Conservation (phyloP, 2,113 vertebrate genomes). For the Syngnathus floridae region DNA sequence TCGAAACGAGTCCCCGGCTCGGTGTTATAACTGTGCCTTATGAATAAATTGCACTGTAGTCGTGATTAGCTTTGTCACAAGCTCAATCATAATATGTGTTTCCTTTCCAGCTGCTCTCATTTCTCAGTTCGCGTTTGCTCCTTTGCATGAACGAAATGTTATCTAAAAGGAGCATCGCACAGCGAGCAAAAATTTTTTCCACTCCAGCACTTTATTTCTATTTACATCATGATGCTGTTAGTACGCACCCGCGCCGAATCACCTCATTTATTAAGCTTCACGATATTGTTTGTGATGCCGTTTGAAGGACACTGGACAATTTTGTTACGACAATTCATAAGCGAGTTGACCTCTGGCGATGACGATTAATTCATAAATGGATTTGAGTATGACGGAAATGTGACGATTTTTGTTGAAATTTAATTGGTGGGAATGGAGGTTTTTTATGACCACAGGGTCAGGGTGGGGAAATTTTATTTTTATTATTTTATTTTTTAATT, state of each 20-base stretch:
- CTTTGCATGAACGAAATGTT: conserved; percentile 28
- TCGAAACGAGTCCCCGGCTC: conserved; percentile 1
- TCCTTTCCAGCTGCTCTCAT: conserved; percentile 10
- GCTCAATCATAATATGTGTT: conserved; percentile 26
- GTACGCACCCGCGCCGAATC: conserved; percentile 19
- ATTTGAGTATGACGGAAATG: not conserved
- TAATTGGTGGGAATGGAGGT: not conserved
- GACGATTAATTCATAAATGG: conserved; percentile 15
- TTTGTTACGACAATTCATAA: conserved; percentile 28
- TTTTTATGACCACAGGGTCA: too few relatives aligned
- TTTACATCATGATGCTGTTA: conserved; percentile 39
- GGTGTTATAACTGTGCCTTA: not conserved
- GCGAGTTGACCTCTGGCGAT: conserved; percentile 33
- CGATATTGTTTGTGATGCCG: conserved; percentile 34
- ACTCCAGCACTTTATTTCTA: conserved; percentile 50
- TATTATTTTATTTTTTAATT: not conserved
- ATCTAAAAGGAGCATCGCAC: conserved; percentile 35
- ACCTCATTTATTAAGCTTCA: conserved; percentile 46
- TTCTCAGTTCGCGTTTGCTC: conserved; percentile 29
- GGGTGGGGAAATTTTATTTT: not conserved
- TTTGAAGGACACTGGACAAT: conserved; percentile 22
- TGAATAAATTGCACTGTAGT: conserved; percentile 4
- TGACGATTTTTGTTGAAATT: not conserved
- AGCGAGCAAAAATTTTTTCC: conserved; percentile 32
- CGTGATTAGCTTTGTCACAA: conserved; percentile 13